These are phyloP conservation scores for Crossocerus cetratus DNA, from an alignment of 2,888 invertebrate genomes.

Conservation along the genomic window DNA sequence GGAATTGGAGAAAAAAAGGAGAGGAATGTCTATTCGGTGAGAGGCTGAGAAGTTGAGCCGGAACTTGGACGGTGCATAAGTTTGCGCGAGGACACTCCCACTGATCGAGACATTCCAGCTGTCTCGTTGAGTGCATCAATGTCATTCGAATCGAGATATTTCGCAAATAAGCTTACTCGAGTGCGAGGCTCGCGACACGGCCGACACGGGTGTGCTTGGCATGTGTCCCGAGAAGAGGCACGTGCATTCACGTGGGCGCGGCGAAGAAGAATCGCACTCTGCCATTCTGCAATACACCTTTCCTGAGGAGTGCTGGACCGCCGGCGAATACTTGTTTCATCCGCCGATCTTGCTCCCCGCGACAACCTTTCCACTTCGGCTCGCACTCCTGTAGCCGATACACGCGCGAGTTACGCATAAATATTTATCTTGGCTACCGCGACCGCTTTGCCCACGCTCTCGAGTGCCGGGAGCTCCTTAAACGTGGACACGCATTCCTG, in stretches of 20 bases:
- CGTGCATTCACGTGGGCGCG: slow-evolving; percentile 13
- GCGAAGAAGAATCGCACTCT: not conserved
- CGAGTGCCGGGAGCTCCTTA: too few relatives aligned
- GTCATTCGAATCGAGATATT: slow-evolving; percentile 8
- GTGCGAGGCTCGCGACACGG: not conserved
- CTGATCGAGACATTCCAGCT: slow-evolving; percentile 17
- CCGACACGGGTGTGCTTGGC: too few relatives aligned
- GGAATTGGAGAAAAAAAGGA: too few relatives aligned
- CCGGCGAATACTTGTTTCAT: slow-evolving; percentile 9
- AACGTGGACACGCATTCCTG: too few relatives aligned
- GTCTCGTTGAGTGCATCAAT: slow-evolving; percentile 46
- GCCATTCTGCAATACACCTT: too few relatives aligned
- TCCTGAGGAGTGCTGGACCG: not conserved
- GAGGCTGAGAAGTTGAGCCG: not conserved
- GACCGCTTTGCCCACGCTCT: not conserved
- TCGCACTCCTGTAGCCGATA: slow-evolving; percentile 6
- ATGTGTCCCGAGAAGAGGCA: not conserved
- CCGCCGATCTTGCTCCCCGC: not conserved
- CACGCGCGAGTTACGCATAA: slow-evolving; percentile 12
- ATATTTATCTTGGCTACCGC: slow-evolving; percentile 17
- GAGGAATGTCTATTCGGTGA: not conserved
- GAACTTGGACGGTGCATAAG: too few relatives aligned
- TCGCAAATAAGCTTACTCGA: not conserved
- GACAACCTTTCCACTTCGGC: not conserved
- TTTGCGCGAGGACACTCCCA: not conserved